Percentiles rank a stretch among this genome's conserved stretches.
Conservation (phyloP, 2,797 vertebrate species). For the Phyllotis vaccarum region DNA sequence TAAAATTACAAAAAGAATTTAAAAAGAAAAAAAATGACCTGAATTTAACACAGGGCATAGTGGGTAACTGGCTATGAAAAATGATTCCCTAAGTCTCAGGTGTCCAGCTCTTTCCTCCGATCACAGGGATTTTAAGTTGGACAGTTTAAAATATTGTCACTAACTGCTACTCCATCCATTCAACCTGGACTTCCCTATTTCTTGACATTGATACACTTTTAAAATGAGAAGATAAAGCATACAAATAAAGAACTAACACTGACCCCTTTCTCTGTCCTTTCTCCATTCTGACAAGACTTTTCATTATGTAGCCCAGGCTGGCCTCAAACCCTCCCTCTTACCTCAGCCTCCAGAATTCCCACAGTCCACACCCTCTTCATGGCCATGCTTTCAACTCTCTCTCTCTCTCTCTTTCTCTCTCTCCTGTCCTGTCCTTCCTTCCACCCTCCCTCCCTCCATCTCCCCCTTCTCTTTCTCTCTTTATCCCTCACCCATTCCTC, state of each 20-base stretch:
- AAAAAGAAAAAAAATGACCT: not conserved
- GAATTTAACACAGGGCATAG: not conserved
- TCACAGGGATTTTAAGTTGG: not conserved
- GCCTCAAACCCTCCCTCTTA: not conserved
- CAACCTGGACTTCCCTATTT: not conserved
- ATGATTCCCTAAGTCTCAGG: not conserved
- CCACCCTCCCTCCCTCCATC: not conserved
- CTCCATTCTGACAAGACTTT: not conserved
- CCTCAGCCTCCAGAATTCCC: not conserved
- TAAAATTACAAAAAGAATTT: not conserved
- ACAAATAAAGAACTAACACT: not conserved
- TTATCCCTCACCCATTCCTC: no score
- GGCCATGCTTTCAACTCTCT: not conserved
- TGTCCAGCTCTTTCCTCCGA: not conserved
- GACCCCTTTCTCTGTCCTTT: no score
- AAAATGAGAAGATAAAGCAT: slow-evolving; percentile 10
- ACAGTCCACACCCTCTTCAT: not conserved
- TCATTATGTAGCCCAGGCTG: not conserved
- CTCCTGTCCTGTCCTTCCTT: no score
- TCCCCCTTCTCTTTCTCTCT: not conserved
- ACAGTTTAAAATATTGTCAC: not conserved
- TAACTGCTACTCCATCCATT: not conserved
- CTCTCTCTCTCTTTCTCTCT: not conserved
- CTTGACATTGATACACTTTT: not conserved
- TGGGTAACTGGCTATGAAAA: not conserved